Evolutionary conservation across 2,113 vertebrate genomes (phyloP).

Genomic region (Amazona vittata): DNA sequence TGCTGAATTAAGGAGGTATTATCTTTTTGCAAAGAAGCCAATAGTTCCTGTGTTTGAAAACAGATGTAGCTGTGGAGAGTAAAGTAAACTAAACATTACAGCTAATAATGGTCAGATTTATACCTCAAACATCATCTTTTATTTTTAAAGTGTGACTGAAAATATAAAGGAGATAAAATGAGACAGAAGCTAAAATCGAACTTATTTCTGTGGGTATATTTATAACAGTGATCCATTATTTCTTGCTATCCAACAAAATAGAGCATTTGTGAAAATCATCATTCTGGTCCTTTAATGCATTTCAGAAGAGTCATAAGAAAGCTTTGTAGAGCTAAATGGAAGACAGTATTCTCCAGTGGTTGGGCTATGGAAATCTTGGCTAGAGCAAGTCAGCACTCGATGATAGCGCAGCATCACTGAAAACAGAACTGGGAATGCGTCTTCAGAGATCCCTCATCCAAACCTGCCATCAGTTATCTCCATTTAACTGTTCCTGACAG

Average conservation of each 20-base stretch:
- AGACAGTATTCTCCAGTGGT: slow-evolving; percentile 3
- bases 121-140: slow-evolving; percentile 12
- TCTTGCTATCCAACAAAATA: not conserved
- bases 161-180: not conserved
- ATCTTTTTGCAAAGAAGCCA: not conserved
- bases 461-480: not conserved
- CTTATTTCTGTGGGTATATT: not conserved
- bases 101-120: slow-evolving; percentile 35
- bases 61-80: not conserved
- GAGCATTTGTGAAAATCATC: slow-evolving; percentile 30
- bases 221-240: slow-evolving; percentile 14
- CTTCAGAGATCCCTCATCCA: slow-evolving; percentile 15
- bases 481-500: not conserved
- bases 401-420: not conserved
- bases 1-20: slow-evolving; percentile 1
- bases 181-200: not conserved
- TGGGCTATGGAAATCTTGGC: not conserved
- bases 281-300: slow-evolving; percentile 16
- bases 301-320: slow-evolving; percentile 37
- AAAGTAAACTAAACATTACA: slow-evolving; percentile 10
- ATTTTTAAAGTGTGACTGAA: slow-evolving; percentile 31
- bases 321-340: slow-evolving; percentile 50
- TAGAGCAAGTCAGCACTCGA: not conserved
- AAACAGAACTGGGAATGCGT: slow-evolving; percentile 2
- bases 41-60: not conserved